Evolutionary conservation across 2,888 invertebrate genomes (phyloP).

Genomic region (Chironomus riparius): DNA sequence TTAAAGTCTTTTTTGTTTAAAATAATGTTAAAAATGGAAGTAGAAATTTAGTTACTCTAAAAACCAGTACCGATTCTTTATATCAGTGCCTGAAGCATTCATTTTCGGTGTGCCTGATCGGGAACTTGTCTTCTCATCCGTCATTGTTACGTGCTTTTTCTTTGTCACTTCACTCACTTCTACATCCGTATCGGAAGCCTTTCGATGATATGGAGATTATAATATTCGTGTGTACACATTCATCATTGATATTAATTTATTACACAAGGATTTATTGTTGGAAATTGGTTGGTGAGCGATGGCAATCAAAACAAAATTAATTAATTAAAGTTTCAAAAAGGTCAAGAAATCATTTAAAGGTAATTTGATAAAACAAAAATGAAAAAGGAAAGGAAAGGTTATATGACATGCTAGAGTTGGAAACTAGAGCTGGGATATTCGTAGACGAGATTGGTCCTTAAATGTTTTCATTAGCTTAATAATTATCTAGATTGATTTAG

Average conservation of each 20-base stretch:
- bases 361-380: too few relatives aligned
- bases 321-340: too few relatives aligned
- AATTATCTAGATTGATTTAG: too few relatives aligned
- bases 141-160: constrained; percentile 16
- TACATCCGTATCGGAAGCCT: constrained; percentile 43
- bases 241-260: background rate
- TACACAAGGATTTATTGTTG: background rate
- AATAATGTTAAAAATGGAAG: background rate
- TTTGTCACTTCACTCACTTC: constrained; percentile 47
- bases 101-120: constrained; percentile 7
- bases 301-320: too few relatives aligned
- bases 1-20: too few relatives aligned
- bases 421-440: too few relatives aligned
- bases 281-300: background rate
- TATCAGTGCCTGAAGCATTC: background rate
- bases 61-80: constrained; percentile 3
- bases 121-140: background rate
- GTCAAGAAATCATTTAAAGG: too few relatives aligned
- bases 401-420: too few relatives aligned
- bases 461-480: too few relatives aligned
- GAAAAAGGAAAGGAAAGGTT: too few relatives aligned
- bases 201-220: background rate
- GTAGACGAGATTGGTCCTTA: too few relatives aligned
- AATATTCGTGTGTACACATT: too few relatives aligned
- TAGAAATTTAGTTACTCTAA: background rate